Evolutionary conservation across 2,888 invertebrate genomes (phyloP), one percentile per base, ranked within the genome.

Genomic region (Eucera pruinosa): DNA sequence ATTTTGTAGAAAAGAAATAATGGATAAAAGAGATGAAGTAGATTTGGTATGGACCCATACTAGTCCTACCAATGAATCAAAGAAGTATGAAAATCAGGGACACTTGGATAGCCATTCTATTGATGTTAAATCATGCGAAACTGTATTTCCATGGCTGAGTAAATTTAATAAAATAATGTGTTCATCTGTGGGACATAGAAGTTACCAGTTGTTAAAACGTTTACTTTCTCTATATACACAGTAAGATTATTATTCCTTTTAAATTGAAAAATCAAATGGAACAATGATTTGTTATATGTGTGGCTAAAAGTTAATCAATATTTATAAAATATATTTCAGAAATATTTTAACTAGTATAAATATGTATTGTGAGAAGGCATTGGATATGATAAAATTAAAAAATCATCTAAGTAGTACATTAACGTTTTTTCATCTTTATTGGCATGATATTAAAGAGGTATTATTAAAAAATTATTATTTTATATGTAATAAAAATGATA

Each of bases 371-470:
- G 83, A 83, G 20, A 88, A 89, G 60, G 87, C 85, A 2, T 78
- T 82, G 36, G 83, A 89, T 66, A 86, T 90, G 15, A 83, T 87
- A n/a, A 89, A 86, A 71, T 78, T 93, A 48, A 91, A 90, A 73
- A 88, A 88, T 57, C 89, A 90, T 70, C 89, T 93, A 77, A 89
- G 80, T 60, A 89, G 88, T 57, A 88, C 89, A 18, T 80, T 93
- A 60, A 87, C 88, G 50, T 92, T 92, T 81, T 92, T 93, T 82
- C 91, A 92, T 76, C 88, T 91, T 66, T 89, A 89, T 75, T 93
- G 92, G 86, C 83, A 86, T 45, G 89, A 92, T 60, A 82, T 91
- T 52, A 90, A 90, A 86, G 90, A 92, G 90, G 93, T 92, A 89
- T 54, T 25, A 20, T 30, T n/a, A 18, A 65, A 67, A 54, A 36